Conservation (phyloP, 2,888 invertebrate species). For the Metalampra italica region DNA sequence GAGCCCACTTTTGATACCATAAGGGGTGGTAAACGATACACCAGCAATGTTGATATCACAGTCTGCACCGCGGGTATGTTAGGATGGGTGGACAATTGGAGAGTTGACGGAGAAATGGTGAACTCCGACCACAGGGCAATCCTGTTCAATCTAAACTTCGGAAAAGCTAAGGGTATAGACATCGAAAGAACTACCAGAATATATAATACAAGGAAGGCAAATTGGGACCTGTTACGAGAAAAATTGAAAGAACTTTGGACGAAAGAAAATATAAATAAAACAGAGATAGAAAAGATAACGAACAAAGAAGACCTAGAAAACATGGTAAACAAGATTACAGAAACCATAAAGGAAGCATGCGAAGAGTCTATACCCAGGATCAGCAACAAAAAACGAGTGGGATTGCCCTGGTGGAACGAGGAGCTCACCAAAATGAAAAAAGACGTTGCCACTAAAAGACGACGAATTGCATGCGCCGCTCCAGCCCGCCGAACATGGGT, state of each 20-base stretch:
- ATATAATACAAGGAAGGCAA: too few relatives aligned
- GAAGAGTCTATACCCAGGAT: not conserved
- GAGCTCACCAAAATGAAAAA: too few relatives aligned
- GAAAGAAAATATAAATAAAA: not conserved
- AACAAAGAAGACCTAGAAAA: constrained; percentile 7
- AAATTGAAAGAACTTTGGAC: constrained; percentile 2
- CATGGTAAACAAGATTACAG: not conserved
- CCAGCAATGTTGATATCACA: constrained; percentile 10
- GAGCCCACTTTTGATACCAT: too few relatives aligned
- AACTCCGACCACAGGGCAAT: constrained; percentile 12
- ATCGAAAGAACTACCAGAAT: constrained; percentile 4
- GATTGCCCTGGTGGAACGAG: too few relatives aligned
- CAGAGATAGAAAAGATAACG: not conserved
- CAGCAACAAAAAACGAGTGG: too few relatives aligned
- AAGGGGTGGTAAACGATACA: too few relatives aligned
- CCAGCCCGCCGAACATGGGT: too few relatives aligned
- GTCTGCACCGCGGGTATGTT: constrained; percentile 6
- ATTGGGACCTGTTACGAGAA: constrained; percentile 4
- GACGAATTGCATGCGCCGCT: too few relatives aligned
- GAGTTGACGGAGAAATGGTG: not conserved
- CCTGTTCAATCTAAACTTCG: not conserved
- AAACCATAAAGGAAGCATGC: not conserved
- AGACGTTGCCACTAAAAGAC: too few relatives aligned
- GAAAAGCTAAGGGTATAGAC: not conserved
- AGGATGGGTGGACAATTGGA: constrained; percentile 3